Evolutionary conservation across 92 coral and sea anemone genomes (phyloP).

Genomic region (Phymanthus crucifer): DNA sequence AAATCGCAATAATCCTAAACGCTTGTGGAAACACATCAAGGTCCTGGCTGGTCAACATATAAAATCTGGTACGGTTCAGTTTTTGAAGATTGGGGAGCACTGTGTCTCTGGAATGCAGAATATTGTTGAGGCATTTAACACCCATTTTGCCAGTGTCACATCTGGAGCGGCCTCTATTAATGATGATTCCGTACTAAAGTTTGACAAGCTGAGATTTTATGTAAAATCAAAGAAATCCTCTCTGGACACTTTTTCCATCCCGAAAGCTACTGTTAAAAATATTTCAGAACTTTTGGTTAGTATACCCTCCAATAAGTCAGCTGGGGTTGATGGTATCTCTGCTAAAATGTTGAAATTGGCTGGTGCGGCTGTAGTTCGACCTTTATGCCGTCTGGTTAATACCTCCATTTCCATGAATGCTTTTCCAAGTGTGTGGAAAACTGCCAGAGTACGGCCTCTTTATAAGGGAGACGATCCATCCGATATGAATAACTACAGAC

Average conservation of each 20-base stretch:
- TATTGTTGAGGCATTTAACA: constrained; percentile 18
- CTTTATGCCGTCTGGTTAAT: neutral
- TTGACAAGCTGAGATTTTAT: constrained; percentile 4
- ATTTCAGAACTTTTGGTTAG: neutral
- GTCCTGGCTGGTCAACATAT: neutral
- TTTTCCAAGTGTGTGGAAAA: constrained; percentile 14
- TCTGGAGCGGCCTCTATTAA: neutral
- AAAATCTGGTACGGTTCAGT: constrained; percentile 3
- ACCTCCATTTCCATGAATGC: neutral
- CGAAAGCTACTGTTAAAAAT: neutral
- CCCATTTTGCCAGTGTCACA: constrained; percentile 12
- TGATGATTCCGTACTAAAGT: neutral
- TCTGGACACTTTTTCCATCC: constrained; percentile 6
- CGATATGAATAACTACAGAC: constrained; percentile 19
- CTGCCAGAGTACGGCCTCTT: neutral
- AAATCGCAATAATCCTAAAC: neutral
- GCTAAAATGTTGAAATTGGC: constrained; percentile 9
- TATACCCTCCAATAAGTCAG: constrained; percentile 10
- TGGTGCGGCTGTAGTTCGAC: constrained; percentile 1
- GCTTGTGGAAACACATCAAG: constrained; percentile 13
- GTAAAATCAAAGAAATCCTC: constrained; percentile 4
- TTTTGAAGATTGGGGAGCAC: constrained; percentile 2
- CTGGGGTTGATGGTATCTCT: constrained; percentile 5
- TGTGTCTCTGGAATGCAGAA: neutral
- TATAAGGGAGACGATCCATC: neutral